These are phyloP conservation scores for Pristionchus arcanus DNA, from an alignment of 2,888 invertebrate species.

Conservation along the genomic window DNA sequence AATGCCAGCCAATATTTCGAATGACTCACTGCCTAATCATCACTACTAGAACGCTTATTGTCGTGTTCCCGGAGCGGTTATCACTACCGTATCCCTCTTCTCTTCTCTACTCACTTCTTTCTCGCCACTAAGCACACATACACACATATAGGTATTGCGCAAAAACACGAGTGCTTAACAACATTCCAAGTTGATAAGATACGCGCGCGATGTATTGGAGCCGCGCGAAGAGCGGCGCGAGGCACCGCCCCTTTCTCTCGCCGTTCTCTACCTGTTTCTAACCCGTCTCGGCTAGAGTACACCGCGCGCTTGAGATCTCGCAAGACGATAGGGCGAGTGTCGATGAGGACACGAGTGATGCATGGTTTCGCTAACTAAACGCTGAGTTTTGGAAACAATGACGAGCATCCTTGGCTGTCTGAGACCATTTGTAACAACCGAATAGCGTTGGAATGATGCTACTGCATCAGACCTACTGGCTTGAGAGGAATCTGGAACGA, in stretches of 20 bases:
- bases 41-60: background rate
- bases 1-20: background rate
- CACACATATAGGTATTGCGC: constrained; percentile 38
- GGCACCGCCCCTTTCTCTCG: background rate
- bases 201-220: background rate
- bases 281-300: constrained; percentile 3
- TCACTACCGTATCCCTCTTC: constrained; percentile 24
- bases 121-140: constrained; percentile 7
- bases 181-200: constrained; percentile 49
- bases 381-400: constrained; percentile 29
- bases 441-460: background rate
- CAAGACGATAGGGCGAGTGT: background rate
- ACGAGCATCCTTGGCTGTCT: constrained; percentile 41
- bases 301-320: background rate
- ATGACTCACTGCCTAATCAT: background rate
- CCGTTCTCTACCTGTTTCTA: background rate
- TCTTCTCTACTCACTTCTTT: background rate
- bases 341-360: constrained; percentile 32
- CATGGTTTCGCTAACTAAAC: constrained; percentile 14
- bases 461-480: background rate
- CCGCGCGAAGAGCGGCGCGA: constrained; percentile 2
- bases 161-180: constrained; percentile 50
- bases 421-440: background rate
- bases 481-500: too few relatives aligned
- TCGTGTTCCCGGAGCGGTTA: background rate